Evolutionary conservation across 2,113 vertebrate species (phyloP), one percentile per base, ranked within the genome.

Genomic region (Cheilinus undulatus): DNA sequence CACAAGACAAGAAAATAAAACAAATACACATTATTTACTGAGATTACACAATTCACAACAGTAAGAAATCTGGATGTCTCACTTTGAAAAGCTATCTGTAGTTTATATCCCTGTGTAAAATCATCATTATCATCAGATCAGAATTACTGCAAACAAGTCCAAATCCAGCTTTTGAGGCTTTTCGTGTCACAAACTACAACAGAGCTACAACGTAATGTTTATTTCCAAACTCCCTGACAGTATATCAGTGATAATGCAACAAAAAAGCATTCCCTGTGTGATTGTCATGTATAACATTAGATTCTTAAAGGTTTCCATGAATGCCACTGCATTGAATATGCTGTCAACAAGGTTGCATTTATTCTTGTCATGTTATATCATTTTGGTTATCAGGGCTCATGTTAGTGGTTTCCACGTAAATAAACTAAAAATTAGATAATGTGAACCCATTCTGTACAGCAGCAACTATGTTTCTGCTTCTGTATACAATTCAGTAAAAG

Each of bases 401-500:
- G 24, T 23, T 40, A 46, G 13, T 38, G 46, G 5, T 49, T 54
- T 54, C 19, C 40, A 57, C 15, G 20, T 30, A 5, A 20, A 12
- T 51, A 22, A 5, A 12, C 22, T 50, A 7, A 53, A 20, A 59
- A 32, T 32, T 67, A n/a, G 30, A 42, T 51, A n/a, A 4, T 24
- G 32, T 42, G 10, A 23, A 9, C 6, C 8, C 10, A 30, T 15
- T 43, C 27, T 26, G 3, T 48, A 51, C 30, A 4, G 19, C 12
- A 40, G 56, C 27, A 75, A 26, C 3, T 23, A 10, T 48, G 23
- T 62, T 27, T 40, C 17, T 64, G 64, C 28, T 69, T 72, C 42
- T 36, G 46, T 27, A 57, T 49, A n/a, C 19, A 58, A 76, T 45
- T 74, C 38, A 51, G 67, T 64, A 50, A 62, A 71, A 86, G 54